Percentiles rank a stretch among this genome's conserved stretches.
These are phyloP conservation scores for Littorina saxatilis DNA, from an alignment of 1,140 invertebrate genomes.

Conservation along the genomic window DNA sequence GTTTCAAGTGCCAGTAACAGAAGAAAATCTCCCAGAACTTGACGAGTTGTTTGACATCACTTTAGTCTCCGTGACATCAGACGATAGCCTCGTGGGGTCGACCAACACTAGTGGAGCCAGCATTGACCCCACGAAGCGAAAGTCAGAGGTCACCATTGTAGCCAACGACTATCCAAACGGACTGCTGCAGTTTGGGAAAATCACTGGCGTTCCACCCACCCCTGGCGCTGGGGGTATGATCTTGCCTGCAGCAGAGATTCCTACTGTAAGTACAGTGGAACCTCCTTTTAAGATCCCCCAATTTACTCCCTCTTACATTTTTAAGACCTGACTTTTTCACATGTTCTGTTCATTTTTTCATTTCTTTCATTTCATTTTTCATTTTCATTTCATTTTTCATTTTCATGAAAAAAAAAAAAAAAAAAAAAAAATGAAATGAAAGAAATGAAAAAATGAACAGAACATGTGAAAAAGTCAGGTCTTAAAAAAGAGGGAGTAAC, in stretches of 20 bases:
- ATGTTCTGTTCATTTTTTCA: no score
- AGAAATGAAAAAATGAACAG: neutral
- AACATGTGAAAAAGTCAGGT: no score
- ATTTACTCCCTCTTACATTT: no score
- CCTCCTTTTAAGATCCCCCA: no score
- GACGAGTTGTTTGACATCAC: constrained; percentile 63
- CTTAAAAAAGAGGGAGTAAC: no score
- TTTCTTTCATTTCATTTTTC: neutral
- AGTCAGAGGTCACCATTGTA: constrained; percentile 54
- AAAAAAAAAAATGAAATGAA: neutral
- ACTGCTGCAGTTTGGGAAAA: constrained; percentile 67
- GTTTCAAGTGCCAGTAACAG: constrained; percentile 58
- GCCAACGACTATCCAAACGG: constrained; percentile 72
- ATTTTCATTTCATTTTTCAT: neutral
- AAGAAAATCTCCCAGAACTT: constrained; percentile 69
- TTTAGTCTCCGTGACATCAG: constrained; percentile 55
- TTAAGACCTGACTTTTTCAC: no score
- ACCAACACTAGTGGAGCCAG: constrained; percentile 74
- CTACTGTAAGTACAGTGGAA: constrained; percentile 50
- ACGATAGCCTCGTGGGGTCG: constrained; percentile 64
- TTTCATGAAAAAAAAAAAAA: constrained; percentile 5
- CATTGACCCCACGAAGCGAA: constrained; percentile 52
- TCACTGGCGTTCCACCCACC: constrained; percentile 45
- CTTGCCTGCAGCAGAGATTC: constrained; percentile 46
- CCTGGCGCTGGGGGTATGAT: constrained; percentile 52